phyloP scores from a whole-genome alignment of 2,113 vertebrate genomes.

The Melanerpes formicivorus region DNA sequence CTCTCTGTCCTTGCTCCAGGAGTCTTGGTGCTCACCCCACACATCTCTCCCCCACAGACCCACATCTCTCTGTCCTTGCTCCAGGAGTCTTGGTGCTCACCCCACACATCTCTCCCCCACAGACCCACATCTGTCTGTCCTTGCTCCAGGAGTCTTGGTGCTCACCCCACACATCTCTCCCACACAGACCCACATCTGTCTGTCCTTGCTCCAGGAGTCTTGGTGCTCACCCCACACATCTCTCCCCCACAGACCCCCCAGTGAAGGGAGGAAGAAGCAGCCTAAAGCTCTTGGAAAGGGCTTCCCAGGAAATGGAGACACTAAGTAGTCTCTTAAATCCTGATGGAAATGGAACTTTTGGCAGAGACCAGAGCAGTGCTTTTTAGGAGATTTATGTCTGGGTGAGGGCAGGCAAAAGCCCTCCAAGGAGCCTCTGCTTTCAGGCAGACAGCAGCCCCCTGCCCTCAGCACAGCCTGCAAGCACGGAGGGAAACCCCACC shows the following conservation, averaged over 20 bases:
- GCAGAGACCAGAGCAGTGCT: not conserved
- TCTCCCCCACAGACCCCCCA: not conserved
- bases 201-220: fast-evolving
- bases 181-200: no score
- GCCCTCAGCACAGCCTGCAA: not conserved
- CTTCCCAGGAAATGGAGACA: not conserved
- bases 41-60: no score
- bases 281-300: not conserved
- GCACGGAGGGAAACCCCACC: not conserved
- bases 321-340: not conserved
- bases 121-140: no score
- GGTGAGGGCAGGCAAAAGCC: not conserved
- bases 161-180: no score
- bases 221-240: fast-evolving
- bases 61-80: no score
- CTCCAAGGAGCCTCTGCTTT: conserved; percentile 14
- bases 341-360: not conserved
- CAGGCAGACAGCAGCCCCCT: not conserved
- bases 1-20: fast-evolving
- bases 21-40: no score
- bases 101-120: no score
- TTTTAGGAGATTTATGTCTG: not conserved
- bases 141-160: no score
- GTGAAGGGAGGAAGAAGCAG: not conserved
- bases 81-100: no score